Evolutionary conservation across 2,888 invertebrate genomes (phyloP), one percentile per base, ranked within the genome.

Genomic region (Drosophila meridionalis): DNA sequence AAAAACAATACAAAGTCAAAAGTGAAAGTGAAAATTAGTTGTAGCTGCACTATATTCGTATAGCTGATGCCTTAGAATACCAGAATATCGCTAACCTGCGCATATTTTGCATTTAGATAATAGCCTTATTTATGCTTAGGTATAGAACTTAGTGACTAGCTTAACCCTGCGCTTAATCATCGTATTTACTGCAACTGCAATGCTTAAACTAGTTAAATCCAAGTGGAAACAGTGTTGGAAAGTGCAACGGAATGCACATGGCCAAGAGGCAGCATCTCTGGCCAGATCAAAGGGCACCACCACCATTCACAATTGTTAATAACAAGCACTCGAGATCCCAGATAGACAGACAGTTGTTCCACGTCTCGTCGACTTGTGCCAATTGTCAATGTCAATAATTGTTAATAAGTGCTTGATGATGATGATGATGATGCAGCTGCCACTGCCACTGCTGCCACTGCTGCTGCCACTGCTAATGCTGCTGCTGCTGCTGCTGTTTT

Each of bases 321-420:
- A 73, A 61, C 59, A 50, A 64, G 64, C 59, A 61, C 43, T 60
- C 50, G 55, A 56, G 64, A 69, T 68, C 48, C 57, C 57, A 30
- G 60, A 69, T 45, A 60, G 55, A 56, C 20, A 48, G 59, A 65
- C 64, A 65, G 71, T 74, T 55, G 67, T 36, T 63, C 64, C 64
- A 75, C 64, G 64, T 68, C 65, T 72, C 69, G 63, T 79, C 42
- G 26, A 30, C 56, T 56, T 56, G 56, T 56, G 78, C 70, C 88
- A 88, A 86, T 86, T 88, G 90, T 86, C 90, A 90, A 90, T 90
- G 86, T 86, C 86, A 86, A 90, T 89, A 89, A 85, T 85, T 75
- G 83, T 88, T 86, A 90, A 90, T 88, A 30, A 57, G 70, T 50
- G 76, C 78, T 86, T 80, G 80, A 71, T 47, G 57, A 69, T 47